A percentile compares a stretch with the other conserved stretches of the same genome.
Conservation (phyloP, 2,113 vertebrate genomes). For the Furnarius figulus region DNA sequence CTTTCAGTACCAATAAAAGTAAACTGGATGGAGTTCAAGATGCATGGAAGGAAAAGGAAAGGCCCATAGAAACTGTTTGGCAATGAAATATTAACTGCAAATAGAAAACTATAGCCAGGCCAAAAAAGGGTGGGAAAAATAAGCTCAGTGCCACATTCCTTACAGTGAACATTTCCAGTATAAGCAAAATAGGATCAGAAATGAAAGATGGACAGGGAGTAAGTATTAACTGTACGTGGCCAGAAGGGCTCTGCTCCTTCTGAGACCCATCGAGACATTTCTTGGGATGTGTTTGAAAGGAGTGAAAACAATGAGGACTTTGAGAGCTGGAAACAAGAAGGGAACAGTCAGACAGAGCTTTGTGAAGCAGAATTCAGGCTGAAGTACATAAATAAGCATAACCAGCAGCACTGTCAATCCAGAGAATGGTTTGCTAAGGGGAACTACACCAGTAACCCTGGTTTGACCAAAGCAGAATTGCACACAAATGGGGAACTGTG, state of each 20-base stretch:
- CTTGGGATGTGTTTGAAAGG: background rate
- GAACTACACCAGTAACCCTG: background rate
- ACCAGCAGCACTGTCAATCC: background rate
- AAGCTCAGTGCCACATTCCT: background rate
- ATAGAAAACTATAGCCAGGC: background rate
- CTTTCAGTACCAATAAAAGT: constrained; percentile 40
- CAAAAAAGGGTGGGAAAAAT: background rate
- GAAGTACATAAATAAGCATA: background rate
- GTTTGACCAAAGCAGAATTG: background rate
- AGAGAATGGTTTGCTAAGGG: background rate
- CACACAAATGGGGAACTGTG: accelerated
- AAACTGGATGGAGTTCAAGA: constrained; percentile 36
- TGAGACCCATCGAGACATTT: background rate
- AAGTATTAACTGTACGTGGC: background rate
- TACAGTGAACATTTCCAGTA: background rate
- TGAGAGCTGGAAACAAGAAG: background rate
- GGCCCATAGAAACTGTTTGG: background rate
- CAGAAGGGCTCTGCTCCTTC: background rate
- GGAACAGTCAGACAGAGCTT: background rate
- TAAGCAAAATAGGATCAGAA: background rate
- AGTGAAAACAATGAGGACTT: background rate
- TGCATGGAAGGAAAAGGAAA: background rate
- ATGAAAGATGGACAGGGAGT: background rate
- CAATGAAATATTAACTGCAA: background rate
- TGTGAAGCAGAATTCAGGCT: background rate